These are phyloP conservation scores for Metaphire vulgaris DNA, from an alignment of 1,140 invertebrate species.

Conservation along the genomic window DNA sequence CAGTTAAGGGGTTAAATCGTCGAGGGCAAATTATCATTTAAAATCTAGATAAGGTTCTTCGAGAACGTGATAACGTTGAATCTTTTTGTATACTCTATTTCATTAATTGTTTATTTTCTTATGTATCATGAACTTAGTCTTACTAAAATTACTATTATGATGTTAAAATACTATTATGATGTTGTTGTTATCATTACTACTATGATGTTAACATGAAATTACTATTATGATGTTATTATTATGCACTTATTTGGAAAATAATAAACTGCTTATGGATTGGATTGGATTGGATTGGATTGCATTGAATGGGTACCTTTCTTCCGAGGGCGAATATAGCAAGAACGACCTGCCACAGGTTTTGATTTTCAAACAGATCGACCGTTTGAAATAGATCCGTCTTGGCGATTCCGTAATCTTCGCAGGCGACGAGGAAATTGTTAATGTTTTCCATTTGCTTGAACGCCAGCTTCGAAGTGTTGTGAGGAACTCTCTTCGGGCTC, in stretches of 20 bases:
- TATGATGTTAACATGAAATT: too few relatives aligned
- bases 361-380: slow-evolving; percentile 43
- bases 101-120: background rate
- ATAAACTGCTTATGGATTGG: background rate
- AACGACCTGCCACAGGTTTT: slow-evolving; percentile 44
- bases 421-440: slow-evolving; percentile 36
- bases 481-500: slow-evolving; percentile 36
- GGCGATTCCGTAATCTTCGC: slow-evolving; percentile 37
- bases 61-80: too few relatives aligned
- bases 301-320: slow-evolving; percentile 38
- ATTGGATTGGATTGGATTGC: background rate
- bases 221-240: too few relatives aligned
- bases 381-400: slow-evolving; percentile 44
- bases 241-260: too few relatives aligned
- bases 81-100: too few relatives aligned
- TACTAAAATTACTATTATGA: too few relatives aligned
- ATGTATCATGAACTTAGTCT: too few relatives aligned
- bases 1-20: too few relatives aligned
- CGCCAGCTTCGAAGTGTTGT: slow-evolving; percentile 56
- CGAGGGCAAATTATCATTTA: too few relatives aligned
- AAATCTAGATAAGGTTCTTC: too few relatives aligned
- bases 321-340: slow-evolving; percentile 41
- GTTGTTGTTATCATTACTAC: too few relatives aligned
- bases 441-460: slow-evolving; percentile 47
- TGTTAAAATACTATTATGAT: too few relatives aligned